Conservation (phyloP, 1,140 invertebrate genomes). For the Philopotamus ludificatus region DNA sequence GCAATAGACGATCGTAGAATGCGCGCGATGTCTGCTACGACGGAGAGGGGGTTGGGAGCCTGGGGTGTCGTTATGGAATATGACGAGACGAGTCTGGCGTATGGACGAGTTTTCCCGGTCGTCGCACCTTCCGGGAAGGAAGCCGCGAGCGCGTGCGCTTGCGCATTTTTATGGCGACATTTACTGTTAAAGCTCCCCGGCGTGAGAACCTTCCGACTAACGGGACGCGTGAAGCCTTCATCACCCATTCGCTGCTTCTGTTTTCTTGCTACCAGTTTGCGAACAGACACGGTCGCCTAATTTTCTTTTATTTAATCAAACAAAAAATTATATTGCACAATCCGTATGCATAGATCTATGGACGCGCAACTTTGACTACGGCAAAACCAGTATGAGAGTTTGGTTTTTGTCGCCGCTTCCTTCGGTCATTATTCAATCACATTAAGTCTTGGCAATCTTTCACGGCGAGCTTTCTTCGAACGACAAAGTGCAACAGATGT, state of each 20-base stretch:
- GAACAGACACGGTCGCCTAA: too few relatives aligned
- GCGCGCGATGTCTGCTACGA: too few relatives aligned
- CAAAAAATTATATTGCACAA: too few relatives aligned
- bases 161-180: constrained; percentile 18
- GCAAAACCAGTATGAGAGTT: constrained; percentile 4
- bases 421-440: constrained; percentile 4
- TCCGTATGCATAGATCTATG: too few relatives aligned
- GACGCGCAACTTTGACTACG: neutral
- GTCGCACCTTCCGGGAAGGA: constrained; percentile 21
- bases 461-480: constrained; percentile 9
- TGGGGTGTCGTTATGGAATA: too few relatives aligned
- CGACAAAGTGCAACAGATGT: constrained; percentile 13
- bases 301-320: too few relatives aligned
- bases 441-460: constrained; percentile 1
- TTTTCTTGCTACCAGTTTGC: too few relatives aligned
- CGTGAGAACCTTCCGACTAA: constrained; percentile 13
- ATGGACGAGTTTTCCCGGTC: constrained; percentile 6
- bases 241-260: too few relatives aligned
- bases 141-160: constrained; percentile 15
- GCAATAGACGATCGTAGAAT: too few relatives aligned
- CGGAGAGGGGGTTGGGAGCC: too few relatives aligned
- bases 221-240: neutral
- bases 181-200: neutral
- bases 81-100: neutral
- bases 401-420: neutral